Percentiles rank a stretch among this genome's conserved stretches.
phyloP scores from a whole-genome alignment of 1,140 invertebrate genomes.

The Cyclargus thomasi region DNA sequence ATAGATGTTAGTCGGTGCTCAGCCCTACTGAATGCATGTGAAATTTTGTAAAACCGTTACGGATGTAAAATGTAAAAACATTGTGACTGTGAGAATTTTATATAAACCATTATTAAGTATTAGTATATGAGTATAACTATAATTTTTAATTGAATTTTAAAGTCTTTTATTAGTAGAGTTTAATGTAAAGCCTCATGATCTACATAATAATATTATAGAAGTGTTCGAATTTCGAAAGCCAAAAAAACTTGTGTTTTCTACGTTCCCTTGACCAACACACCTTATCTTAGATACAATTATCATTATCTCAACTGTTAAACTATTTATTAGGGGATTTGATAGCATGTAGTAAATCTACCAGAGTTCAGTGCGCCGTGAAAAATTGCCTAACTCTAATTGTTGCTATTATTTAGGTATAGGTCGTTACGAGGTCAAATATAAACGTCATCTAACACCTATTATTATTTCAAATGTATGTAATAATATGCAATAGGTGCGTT shows the following conservation, averaged over 20 bases:
- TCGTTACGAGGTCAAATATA: background rate
- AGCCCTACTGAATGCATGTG: too few species aligned
- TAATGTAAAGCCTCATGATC: background rate
- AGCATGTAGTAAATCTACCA: background rate
- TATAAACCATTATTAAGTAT: too few species aligned
- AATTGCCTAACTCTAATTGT: constrained; percentile 4
- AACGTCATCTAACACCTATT: background rate
- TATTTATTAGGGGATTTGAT: background rate
- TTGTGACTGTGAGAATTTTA: too few species aligned
- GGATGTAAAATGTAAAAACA: too few species aligned
- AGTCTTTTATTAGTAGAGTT: too few species aligned
- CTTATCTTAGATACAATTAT: too few species aligned
- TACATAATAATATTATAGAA: too few species aligned
- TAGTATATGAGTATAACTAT: too few species aligned
- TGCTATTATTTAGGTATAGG: constrained; percentile 7
- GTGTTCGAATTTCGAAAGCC: too few species aligned
- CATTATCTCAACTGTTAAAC: background rate
- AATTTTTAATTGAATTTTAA: too few species aligned
- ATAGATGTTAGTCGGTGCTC: too few species aligned
- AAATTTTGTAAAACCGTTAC: too few species aligned
- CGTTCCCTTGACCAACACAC: background rate
- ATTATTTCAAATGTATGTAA: background rate
- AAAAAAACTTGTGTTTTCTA: background rate
- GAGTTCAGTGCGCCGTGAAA: background rate
- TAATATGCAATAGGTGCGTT: background rate